Conservation (phyloP, 2,888 invertebrate species). For the Scaptomyza cyrtandrae region DNA sequence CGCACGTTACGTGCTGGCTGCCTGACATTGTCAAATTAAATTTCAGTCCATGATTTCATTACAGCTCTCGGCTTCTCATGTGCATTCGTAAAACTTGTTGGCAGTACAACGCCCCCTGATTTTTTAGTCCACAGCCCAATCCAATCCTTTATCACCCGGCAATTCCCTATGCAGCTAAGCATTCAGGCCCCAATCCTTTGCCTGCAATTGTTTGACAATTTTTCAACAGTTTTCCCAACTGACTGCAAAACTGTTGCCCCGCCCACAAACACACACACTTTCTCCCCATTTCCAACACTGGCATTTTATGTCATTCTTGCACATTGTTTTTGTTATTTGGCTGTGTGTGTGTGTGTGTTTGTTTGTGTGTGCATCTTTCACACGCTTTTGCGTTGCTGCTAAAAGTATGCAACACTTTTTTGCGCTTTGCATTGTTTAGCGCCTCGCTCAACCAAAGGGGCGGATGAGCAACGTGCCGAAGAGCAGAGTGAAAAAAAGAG, state of each 20-base stretch:
- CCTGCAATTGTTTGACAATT: conserved; percentile 78
- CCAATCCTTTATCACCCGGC: not conserved
- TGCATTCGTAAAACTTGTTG: conserved; percentile 36
- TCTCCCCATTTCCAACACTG: not conserved
- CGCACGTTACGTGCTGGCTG: conserved; percentile 23
- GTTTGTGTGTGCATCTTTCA: conserved; percentile 64
- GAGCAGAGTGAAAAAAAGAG: conserved; percentile 8
- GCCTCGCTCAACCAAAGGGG: conserved; percentile 40
- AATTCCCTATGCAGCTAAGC: conserved; percentile 21
- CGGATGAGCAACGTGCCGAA: conserved; percentile 49
- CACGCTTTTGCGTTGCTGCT: conserved; percentile 66
- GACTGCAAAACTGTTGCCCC: conserved; percentile 50
- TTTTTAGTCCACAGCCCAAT: not conserved
- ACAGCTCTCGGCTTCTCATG: conserved; percentile 40
- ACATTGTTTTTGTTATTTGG: not conserved
- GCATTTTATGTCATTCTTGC: too few species aligned
- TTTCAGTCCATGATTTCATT: conserved; percentile 50
- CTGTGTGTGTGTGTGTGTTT: conserved; percentile 26
- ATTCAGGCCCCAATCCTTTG: conserved; percentile 18
- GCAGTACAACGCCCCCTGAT: conserved; percentile 21
- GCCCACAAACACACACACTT: not conserved
- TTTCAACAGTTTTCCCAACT: conserved; percentile 73
- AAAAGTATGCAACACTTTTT: conserved; percentile 77
- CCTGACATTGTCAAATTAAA: conserved; percentile 58
- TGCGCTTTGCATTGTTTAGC: conserved; percentile 63